Conservation (phyloP, 2,888 invertebrate genomes). For the Magallana nippona region DNA sequence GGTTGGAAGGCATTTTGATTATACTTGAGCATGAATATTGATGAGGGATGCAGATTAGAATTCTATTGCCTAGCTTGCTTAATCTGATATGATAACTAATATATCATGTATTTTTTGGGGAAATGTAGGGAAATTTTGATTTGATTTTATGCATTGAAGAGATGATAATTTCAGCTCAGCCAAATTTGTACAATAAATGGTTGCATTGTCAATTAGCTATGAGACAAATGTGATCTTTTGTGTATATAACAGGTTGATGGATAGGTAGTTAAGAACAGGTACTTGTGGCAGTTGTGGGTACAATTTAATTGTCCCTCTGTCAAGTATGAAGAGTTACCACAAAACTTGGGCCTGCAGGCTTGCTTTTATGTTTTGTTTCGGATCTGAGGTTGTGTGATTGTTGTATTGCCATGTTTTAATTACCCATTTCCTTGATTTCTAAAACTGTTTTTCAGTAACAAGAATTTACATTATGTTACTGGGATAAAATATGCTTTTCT, state of each 20-base stretch:
- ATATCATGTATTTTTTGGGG: background rate
- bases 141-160: constrained; percentile 8
- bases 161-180: background rate
- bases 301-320: background rate
- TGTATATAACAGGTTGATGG: constrained; percentile 18
- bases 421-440: constrained; percentile 24
- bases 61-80: background rate
- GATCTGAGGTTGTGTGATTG: background rate
- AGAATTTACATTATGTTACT: background rate
- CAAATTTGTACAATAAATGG: background rate
- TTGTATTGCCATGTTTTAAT: constrained; percentile 31
- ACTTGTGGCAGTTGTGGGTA: constrained; percentile 22
- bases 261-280: background rate
- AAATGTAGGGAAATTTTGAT: background rate
- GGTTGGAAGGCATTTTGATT: constrained; percentile 24
- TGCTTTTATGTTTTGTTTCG: background rate
- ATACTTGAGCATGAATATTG: constrained; percentile 4
- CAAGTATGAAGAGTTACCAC: constrained; percentile 2
- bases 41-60: constrained; percentile 29
- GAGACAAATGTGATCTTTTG: constrained; percentile 12
- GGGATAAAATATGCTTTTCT: background rate
- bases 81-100: constrained; percentile 10
- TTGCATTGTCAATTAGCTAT: constrained; percentile 5
- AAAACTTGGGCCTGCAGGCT: background rate
- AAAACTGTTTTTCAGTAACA: background rate